Base-by-base conservation (phyloP, 2,888 invertebrate species). In the Timema cristinae region DNA sequence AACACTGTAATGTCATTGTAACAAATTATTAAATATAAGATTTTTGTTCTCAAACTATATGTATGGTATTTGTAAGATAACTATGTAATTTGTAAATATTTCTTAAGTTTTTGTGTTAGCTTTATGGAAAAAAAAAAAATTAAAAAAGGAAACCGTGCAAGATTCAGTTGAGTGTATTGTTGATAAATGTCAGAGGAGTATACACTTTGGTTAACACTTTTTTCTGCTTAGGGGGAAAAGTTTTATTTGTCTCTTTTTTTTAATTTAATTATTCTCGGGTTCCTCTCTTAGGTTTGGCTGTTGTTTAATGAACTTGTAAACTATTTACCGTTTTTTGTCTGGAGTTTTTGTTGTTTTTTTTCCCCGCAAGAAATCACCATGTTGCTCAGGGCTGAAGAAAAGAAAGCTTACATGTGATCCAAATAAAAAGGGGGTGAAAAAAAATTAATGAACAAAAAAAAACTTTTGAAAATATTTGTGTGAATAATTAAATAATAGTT, bases 321-420 rank as follows among this genome's bases (percentile, higher is more conserved):
- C 32, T 32, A 32, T 32, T 32, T 32, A 4, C 4, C 32, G 1
- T 32, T 32, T 32, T 32, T 32, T 32, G 32, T 32, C 32, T 32
- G 32, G 4, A 32, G 32, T 32, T 32, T 32, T 32, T 32, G 1
- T 2, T 32, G 32, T 32, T 32, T 32, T 32, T 32, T 32, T 32
- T 32, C 32, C 32, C 69, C 63, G 50, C 63, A 51, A 61, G 32
- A 49, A 69, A 56, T 69, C 69, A 68, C 15, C 71, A 71, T 71
- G 71, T 71, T 71, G 71, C 67, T 67, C 67, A 71, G 67, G 71
- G 67, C 51, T 15, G 50, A 61, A 16, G 54, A 51, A 16, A 66
- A 54, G 67, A 71, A 61, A 71, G 71, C 71, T 71, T 71, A 67
- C 54, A 71, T 71, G 71, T 71, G 71, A 71, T 71, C 71, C 67